phyloP scores from a whole-genome alignment of 2,888 invertebrate species.

The Melitaea athalia region DNA sequence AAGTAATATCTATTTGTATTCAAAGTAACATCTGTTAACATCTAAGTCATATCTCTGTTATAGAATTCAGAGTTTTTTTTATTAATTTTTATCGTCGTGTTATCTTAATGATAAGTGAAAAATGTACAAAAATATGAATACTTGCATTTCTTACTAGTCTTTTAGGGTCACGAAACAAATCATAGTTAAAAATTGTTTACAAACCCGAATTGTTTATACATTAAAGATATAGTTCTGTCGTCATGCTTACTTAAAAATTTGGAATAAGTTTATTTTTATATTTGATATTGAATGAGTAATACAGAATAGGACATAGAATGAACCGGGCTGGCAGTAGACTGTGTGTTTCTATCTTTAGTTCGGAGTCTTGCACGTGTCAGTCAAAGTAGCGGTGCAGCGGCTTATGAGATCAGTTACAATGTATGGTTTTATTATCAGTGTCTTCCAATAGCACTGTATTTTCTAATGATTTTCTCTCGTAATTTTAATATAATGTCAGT shows the following conservation, averaged over 20 bases:
- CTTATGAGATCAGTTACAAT: conserved; percentile 13
- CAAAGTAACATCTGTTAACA: conserved; percentile 57
- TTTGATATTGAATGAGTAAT: conserved; percentile 69
- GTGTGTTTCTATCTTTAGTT: conserved; percentile 42
- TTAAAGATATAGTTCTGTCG: conserved; percentile 34
- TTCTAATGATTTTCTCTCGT: conserved; percentile 50
- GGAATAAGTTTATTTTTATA: conserved; percentile 78
- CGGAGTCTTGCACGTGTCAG: not conserved
- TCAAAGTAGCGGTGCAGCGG: conserved; percentile 1
- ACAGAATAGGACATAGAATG: conserved; percentile 46
- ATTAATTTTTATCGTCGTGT: conserved; percentile 75
- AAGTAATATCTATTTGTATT: conserved; percentile 27
- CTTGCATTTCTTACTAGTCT: conserved; percentile 81
- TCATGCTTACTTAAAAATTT: conserved; percentile 56
- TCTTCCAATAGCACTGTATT: conserved; percentile 76
- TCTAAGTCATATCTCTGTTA: conserved; percentile 79
- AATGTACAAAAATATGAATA: conserved; percentile 76
- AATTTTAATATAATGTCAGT: conserved; percentile 60
- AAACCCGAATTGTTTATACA: conserved; percentile 51
- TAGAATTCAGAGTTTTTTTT: conserved; percentile 63
- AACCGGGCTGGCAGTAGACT: conserved; percentile 47
- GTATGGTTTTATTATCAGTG: conserved; percentile 53
- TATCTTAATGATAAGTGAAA: conserved; percentile 78
- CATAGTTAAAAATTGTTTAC: conserved; percentile 53
- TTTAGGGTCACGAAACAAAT: conserved; percentile 72